A percentile compares a stretch with the other conserved stretches of the same genome.
These are phyloP conservation scores for Arrhamphus sclerolepis DNA, from an alignment of 2,797 vertebrate species.

Conservation along the genomic window DNA sequence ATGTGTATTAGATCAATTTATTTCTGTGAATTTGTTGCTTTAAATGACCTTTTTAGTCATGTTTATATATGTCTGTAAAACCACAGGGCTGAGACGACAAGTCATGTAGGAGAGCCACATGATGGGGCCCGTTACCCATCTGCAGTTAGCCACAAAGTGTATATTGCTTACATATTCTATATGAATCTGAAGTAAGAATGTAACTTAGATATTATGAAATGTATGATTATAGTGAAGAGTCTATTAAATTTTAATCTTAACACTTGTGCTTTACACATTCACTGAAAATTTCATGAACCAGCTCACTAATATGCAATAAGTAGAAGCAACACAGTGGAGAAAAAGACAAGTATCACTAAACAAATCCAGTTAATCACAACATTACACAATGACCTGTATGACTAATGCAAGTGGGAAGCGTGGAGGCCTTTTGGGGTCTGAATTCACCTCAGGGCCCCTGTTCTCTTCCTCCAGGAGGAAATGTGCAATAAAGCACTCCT, in stretches of 20 bases:
- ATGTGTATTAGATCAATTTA: constrained; percentile 25
- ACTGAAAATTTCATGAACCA: constrained; percentile 68
- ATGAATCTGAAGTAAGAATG: constrained; percentile 80
- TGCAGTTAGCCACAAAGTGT: constrained; percentile 68
- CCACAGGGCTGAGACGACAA: constrained; percentile 52
- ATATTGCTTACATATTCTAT: constrained; percentile 74
- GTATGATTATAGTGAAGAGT: constrained; percentile 74
- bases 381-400: constrained; percentile 28
- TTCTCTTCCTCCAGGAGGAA: constrained; percentile 80
- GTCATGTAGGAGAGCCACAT: constrained; percentile 26
- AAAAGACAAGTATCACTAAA: constrained; percentile 8
- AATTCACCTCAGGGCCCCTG: constrained; percentile 47
- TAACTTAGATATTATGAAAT: constrained; percentile 78
- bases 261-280: constrained; percentile 68
- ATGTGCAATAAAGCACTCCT: constrained; percentile 75
- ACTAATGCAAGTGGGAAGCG: constrained; percentile 59
- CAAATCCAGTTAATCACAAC: constrained; percentile 38
- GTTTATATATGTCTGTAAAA: constrained; percentile 61
- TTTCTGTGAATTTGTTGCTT: constrained; percentile 37
- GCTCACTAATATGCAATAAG: constrained; percentile 83
- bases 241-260: constrained; percentile 74
- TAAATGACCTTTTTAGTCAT: constrained; percentile 37
- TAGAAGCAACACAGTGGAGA: constrained; percentile 53
- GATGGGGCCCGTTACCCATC: constrained; percentile 53
- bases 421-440: constrained; percentile 52